Evolutionary conservation across 1,140 invertebrate species (phyloP).

Genomic region (Lepidostoma basale): DNA sequence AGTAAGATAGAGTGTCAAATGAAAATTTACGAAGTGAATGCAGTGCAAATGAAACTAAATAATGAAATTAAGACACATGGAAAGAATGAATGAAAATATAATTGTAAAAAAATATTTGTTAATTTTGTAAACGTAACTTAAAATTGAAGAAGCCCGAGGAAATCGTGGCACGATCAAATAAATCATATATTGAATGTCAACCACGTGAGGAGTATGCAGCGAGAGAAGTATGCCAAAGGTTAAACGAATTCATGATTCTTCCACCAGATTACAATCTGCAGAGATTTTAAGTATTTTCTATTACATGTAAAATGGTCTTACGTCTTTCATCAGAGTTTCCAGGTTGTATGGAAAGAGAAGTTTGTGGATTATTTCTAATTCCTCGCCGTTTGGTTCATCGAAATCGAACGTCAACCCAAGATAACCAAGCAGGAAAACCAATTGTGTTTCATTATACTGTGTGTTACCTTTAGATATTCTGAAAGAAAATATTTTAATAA

Average conservation of each 20-base stretch:
- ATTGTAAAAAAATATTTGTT: no score
- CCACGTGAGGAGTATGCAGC: neutral
- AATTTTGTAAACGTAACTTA: neutral
- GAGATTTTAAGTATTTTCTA: neutral
- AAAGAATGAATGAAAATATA: no score
- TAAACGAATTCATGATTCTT: neutral
- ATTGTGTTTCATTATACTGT: constrained; percentile 39
- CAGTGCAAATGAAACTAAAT: neutral
- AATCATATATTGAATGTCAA: no score
- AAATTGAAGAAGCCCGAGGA: neutral
- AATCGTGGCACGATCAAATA: no score
- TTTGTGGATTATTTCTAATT: constrained; percentile 49
- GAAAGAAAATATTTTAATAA: no score
- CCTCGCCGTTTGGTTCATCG: constrained; percentile 46
- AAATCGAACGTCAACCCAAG: constrained; percentile 55
- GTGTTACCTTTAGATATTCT: constrained; percentile 14
- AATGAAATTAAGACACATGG: neutral
- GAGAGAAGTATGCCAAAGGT: neutral
- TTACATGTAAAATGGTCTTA: constrained; percentile 42
- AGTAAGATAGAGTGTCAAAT: no score
- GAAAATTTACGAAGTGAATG: no score
- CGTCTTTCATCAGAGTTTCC: constrained; percentile 54
- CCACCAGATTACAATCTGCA: neutral
- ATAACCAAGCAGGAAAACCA: constrained; percentile 51
- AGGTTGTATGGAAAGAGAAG: constrained; percentile 54